Percentiles rank a stretch among this genome's conserved stretches.
Conservation (phyloP, 2,113 vertebrate species). For the Rhinogobius similis region DNA sequence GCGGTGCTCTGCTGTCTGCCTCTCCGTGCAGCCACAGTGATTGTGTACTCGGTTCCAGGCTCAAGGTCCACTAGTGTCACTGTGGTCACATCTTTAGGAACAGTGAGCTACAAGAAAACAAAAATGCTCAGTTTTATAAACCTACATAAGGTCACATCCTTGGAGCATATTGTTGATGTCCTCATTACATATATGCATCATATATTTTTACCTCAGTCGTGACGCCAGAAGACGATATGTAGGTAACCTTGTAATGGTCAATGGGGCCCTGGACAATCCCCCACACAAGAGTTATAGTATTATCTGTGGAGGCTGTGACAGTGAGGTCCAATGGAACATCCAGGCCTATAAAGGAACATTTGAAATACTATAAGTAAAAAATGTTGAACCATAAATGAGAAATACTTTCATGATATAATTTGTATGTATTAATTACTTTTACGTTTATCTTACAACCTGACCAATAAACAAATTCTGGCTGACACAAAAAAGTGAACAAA, state of each 20-base stretch:
- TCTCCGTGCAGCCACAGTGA: conserved; percentile 89
- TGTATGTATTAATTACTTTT: background rate
- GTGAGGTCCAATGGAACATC: conserved; percentile 89
- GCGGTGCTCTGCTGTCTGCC: conserved; percentile 92
- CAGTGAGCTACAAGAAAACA: conserved; percentile 71
- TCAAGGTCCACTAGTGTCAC: conserved; percentile 88
- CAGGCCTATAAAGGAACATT: conserved; percentile 76
- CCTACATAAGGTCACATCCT: conserved; percentile 1
- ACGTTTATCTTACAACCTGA: background rate
- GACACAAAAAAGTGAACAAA: background rate
- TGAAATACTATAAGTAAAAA: background rate
- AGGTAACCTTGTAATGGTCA: conserved; percentile 92
- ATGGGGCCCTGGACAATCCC: conserved; percentile 88
- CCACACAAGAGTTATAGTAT: conserved; percentile 91
- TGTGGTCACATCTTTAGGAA: conserved; percentile 80
- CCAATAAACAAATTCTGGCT: no score
- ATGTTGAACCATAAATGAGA: background rate
- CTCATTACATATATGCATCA: background rate
- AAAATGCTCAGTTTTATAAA: background rate
- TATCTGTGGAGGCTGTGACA: conserved; percentile 91
- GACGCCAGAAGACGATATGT: conserved; percentile 86
- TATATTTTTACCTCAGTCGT: conserved; percentile 78
- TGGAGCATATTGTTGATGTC: background rate
- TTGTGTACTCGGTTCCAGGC: conserved; percentile 92
- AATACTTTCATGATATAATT: background rate